These are phyloP conservation scores for Carollia perspicillata DNA, from an alignment of 2,113 vertebrate species.

Conservation along the genomic window DNA sequence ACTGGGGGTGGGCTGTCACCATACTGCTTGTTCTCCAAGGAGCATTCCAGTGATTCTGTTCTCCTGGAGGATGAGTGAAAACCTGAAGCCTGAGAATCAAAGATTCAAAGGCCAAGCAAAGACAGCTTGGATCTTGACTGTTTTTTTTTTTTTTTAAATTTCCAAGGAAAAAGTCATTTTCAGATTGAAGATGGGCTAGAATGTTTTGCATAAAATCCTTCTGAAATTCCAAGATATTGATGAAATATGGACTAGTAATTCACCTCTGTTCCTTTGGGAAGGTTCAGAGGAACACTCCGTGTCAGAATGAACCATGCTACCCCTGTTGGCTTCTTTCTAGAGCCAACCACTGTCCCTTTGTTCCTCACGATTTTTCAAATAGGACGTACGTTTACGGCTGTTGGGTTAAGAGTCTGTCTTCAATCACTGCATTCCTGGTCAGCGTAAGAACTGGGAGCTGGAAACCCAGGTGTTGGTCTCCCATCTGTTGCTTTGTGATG, in stretches of 20 bases:
- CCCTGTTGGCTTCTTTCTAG: background rate
- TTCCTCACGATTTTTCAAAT: background rate
- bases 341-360: background rate
- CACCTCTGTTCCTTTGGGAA: background rate
- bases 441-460: background rate
- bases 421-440: background rate
- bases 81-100: background rate
- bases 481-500: background rate
- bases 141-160: background rate
- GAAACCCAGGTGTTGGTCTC: background rate
- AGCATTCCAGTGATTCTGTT: background rate
- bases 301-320: background rate
- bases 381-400: background rate
- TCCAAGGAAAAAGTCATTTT: background rate
- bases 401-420: background rate
- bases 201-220: background rate
- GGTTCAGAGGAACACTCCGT: background rate
- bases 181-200: background rate
- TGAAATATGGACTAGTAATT: background rate
- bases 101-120: background rate
- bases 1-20: background rate
- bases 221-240: background rate
- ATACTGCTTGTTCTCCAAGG: background rate
- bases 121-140: background rate
- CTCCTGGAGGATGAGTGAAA: background rate